These are phyloP conservation scores for Apostichopus leukothele DNA, from an alignment of 53 echinoderm and acorn worm genomes.

Conservation along the genomic window DNA sequence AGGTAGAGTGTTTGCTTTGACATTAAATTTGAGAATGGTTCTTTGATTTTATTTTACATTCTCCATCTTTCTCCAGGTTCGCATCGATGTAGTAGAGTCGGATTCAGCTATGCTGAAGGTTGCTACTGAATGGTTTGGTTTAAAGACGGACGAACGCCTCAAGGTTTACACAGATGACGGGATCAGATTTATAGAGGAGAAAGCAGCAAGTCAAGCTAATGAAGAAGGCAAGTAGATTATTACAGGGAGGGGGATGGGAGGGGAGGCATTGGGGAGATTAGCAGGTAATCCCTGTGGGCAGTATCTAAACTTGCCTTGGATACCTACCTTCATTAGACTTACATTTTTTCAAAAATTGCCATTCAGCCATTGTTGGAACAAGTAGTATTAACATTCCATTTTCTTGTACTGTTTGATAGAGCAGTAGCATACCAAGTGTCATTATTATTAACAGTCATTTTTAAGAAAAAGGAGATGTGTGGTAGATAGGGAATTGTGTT, in stretches of 20 bases:
- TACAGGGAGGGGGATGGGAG: background rate
- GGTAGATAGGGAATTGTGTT: no score
- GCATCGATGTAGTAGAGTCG: constrained; percentile 42
- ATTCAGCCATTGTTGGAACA: no score
- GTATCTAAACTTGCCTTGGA: no score
- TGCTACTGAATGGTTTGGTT: constrained; percentile 28
- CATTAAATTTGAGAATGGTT: no score
- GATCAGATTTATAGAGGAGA: constrained; percentile 22
- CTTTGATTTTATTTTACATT: background rate
- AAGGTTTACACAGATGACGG: constrained; percentile 16
- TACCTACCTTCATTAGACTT: no score
- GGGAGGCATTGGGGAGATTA: background rate
- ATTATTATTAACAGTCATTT: no score
- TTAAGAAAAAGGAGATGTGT: no score
- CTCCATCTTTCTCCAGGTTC: constrained; percentile 41
- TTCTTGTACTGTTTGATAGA: no score
- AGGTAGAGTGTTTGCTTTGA: no score
- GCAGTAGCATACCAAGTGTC: no score
- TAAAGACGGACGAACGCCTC: background rate
- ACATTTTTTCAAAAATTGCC: no score
- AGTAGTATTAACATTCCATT: no score
- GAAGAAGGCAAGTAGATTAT: constrained; percentile 11
- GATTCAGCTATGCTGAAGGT: constrained; percentile 11
- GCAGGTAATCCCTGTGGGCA: background rate
- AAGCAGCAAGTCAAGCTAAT: background rate